phyloP scores from a whole-genome alignment of 2,797 vertebrate species.

The Champsocephalus esox region DNA sequence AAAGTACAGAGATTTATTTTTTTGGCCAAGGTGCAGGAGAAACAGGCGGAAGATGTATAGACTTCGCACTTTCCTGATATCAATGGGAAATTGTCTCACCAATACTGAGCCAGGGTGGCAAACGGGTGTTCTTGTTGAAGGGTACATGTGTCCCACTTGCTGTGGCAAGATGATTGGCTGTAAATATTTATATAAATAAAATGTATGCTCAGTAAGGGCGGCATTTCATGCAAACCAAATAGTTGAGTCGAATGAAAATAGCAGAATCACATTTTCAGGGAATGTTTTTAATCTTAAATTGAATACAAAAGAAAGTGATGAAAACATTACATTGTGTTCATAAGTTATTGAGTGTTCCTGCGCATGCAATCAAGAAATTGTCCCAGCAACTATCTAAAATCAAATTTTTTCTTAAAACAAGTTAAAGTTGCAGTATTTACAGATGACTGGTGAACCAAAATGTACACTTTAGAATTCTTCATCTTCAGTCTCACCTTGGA shows the following conservation, averaged over 20 bases:
- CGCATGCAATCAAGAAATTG: slow-evolving; percentile 69
- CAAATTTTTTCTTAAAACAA: slow-evolving; percentile 45
- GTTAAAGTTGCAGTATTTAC: slow-evolving; percentile 49
- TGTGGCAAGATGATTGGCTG: too few relatives aligned
- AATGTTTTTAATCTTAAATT: slow-evolving; percentile 63
- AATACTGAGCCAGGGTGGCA: too few relatives aligned
- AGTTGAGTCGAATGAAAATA: slow-evolving; percentile 15
- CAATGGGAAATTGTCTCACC: too few relatives aligned
- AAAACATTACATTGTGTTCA: slow-evolving; percentile 61
- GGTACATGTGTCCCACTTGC: too few relatives aligned
- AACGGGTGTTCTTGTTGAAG: too few relatives aligned
- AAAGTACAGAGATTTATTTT: too few relatives aligned
- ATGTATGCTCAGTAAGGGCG: background rate
- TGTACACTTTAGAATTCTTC: slow-evolving; percentile 34
- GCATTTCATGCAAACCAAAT: background rate
- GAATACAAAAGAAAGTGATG: slow-evolving; percentile 74
- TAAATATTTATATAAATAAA: too few relatives aligned
- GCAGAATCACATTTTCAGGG: slow-evolving; percentile 15
- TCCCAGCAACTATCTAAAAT: slow-evolving; percentile 54
- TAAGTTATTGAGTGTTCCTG: slow-evolving; percentile 42
- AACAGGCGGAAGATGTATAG: too few relatives aligned
- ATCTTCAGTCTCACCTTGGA: slow-evolving; percentile 51
- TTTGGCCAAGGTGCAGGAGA: too few relatives aligned
- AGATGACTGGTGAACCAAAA: slow-evolving; percentile 29
- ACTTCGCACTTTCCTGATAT: too few relatives aligned